A percentile compares a stretch with the other conserved stretches of the same genome.
phyloP scores from a whole-genome alignment of 2,113 vertebrate genomes.

The Pao palembangensis region DNA sequence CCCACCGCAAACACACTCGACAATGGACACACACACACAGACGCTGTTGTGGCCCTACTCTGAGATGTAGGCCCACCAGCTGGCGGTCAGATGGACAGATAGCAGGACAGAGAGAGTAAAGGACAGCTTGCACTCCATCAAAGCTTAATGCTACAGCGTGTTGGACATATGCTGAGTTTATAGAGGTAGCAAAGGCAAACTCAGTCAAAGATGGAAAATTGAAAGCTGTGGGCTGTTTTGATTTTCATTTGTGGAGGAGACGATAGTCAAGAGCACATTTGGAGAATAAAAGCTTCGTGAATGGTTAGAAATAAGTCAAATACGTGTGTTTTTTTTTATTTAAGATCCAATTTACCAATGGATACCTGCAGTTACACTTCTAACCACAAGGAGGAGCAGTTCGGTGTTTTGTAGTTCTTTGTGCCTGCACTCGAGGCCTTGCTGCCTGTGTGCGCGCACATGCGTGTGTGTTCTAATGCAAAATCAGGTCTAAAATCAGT shows the following conservation, averaged over 20 bases:
- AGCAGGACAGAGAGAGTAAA: constrained; percentile 13
- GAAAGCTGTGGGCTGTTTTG: constrained; percentile 10
- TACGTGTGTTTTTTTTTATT: no score
- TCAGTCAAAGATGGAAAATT: constrained; percentile 1
- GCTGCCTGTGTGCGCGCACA: neutral
- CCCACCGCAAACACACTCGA: constrained; percentile 57
- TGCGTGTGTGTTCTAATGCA: neutral
- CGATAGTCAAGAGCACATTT: constrained; percentile 13
- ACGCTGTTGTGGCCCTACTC: constrained; percentile 9
- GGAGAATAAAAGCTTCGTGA: neutral
- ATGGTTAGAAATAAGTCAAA: no score
- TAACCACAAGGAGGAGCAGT: constrained; percentile 52
- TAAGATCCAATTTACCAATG: no score
- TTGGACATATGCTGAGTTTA: constrained; percentile 33
- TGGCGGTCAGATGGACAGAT: constrained; percentile 35
- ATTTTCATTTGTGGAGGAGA: constrained; percentile 13
- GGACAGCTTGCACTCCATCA: constrained; percentile 34
- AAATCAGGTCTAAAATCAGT: constrained; percentile 1
- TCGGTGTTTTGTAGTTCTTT: constrained; percentile 4
- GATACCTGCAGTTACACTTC: constrained; percentile 14
- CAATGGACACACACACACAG: constrained; percentile 24
- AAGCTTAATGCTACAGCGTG: constrained; percentile 19
- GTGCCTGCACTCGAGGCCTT: constrained; percentile 1
- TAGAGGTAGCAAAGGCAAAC: constrained; percentile 9
- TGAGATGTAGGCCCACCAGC: constrained; percentile 26